Percentiles rank a stretch among this genome's conserved stretches.
Conservation (phyloP, 2,797 vertebrate species). For the Eulemur coronatus region DNA sequence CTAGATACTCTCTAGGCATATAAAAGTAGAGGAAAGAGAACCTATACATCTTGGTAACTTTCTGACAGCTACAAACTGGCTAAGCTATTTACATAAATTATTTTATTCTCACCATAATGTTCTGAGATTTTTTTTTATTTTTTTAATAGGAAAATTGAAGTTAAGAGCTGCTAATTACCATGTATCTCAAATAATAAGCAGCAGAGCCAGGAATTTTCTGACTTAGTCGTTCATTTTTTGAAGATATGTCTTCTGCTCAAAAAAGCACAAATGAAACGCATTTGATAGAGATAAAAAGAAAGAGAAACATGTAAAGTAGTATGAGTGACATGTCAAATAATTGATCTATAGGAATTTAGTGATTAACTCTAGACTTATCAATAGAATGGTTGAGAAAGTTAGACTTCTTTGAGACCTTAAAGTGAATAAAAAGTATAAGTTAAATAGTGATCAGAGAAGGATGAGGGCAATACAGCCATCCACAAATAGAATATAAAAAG, state of each 20-base stretch:
- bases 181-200: neutral
- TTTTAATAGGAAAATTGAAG: neutral
- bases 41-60: neutral
- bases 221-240: neutral
- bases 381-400: neutral
- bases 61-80: neutral
- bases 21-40: neutral
- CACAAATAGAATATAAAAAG: neutral
- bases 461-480: neutral
- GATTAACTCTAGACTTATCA: neutral
- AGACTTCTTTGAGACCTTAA: neutral
- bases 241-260: neutral
- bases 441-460: neutral
- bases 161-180: neutral
- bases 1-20: neutral
- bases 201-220: neutral
- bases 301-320: neutral
- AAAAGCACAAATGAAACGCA: neutral
- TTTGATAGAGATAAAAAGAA: neutral
- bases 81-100: neutral
- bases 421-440: neutral
- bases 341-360: neutral
- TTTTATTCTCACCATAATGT: neutral
- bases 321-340: neutral
- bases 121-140: neutral